Conservation (phyloP, 1,140 invertebrate genomes). For the Aphaenogaster floridana region DNA sequence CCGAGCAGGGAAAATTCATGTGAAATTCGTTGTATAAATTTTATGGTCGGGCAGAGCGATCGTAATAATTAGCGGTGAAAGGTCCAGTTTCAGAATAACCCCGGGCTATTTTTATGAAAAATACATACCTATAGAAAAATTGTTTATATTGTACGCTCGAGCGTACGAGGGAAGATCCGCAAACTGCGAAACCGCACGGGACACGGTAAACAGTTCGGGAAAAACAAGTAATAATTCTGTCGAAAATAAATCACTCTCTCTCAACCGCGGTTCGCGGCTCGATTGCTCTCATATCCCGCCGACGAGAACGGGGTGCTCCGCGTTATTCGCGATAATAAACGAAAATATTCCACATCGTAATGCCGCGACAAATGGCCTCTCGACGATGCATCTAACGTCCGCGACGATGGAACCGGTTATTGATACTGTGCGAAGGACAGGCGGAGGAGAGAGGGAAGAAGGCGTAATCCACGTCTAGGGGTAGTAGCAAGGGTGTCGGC, state of each 20-base stretch:
- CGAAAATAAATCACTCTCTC: slow-evolving; percentile 39
- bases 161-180: slow-evolving; percentile 17
- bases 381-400: slow-evolving; percentile 44
- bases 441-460: neutral
- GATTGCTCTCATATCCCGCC: slow-evolving; percentile 33
- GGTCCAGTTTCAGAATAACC: neutral
- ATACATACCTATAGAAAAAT: neutral
- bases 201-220: slow-evolving; percentile 32
- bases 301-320: neutral
- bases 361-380: slow-evolving; percentile 31
- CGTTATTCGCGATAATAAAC: slow-evolving; percentile 34
- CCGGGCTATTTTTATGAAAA: neutral
- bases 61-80: slow-evolving; percentile 32
- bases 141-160: slow-evolving; percentile 30
- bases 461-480: slow-evolving; percentile 78
- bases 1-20: neutral
- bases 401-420: slow-evolving; percentile 77
- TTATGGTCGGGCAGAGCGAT: neutral
- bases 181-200: slow-evolving; percentile 16
- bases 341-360: slow-evolving; percentile 30
- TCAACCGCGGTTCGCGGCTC: neutral
- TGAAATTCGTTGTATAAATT: slow-evolving; percentile 19
- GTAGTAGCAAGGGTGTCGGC: slow-evolving; percentile 79
- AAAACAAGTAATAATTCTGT: slow-evolving; percentile 45
- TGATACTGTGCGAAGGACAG: slow-evolving; percentile 77